phyloP scores from a whole-genome alignment of 2,113 vertebrate genomes.

The Rostratula benghalensis region DNA sequence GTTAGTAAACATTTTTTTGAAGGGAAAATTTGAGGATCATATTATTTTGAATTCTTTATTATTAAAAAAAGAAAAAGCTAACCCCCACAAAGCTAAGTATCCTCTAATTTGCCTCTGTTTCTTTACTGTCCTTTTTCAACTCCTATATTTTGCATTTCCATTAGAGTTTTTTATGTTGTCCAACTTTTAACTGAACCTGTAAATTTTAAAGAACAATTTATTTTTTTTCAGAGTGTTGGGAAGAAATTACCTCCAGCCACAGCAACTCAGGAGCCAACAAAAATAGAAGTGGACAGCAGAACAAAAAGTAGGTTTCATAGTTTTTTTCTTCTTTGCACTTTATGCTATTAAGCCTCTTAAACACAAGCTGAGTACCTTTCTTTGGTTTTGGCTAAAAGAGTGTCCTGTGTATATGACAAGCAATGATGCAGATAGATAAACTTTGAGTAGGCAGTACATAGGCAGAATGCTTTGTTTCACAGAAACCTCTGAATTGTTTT shows the following conservation, averaged over 20 bases:
- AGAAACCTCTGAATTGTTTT: neutral
- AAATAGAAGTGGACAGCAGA: conserved; percentile 89
- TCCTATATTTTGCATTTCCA: neutral
- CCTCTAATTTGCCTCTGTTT: neutral
- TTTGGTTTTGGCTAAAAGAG: neutral
- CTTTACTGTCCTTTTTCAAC: neutral
- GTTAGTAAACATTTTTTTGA: neutral
- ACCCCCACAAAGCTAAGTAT: neutral
- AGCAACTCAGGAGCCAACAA: conserved; percentile 82
- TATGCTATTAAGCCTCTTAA: neutral
- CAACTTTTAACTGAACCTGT: neutral
- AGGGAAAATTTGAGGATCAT: neutral
- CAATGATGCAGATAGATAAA: neutral
- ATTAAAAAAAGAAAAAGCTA: neutral
- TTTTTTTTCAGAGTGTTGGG: conserved; percentile 75
- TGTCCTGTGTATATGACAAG: neutral
- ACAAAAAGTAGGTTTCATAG: conserved; percentile 84
- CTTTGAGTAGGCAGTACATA: neutral
- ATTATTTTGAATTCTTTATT: neutral
- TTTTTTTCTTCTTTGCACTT: conserved; percentile 41
- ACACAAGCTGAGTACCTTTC: neutral
- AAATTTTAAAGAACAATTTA: conserved; percentile 51
- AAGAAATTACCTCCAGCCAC: conserved; percentile 82
- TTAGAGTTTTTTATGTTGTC: neutral
- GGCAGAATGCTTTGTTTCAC: neutral